A percentile compares a stretch with the other conserved stretches of the same genome.
phyloP scores from a whole-genome alignment of 2,113 vertebrate species.

The Gyps fulvus region DNA sequence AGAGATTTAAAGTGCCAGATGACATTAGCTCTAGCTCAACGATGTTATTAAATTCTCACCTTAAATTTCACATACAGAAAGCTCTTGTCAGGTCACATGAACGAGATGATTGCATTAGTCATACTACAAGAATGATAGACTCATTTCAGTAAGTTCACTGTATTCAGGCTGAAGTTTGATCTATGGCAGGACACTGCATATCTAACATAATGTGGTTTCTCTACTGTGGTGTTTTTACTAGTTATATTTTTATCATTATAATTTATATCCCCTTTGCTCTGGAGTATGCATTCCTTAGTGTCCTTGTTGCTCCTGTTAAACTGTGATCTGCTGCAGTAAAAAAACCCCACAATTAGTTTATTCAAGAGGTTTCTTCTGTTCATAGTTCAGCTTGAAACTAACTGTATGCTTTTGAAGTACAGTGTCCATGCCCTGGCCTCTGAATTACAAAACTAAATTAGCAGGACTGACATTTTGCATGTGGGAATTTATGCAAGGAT shows the following conservation, averaged over 20 bases:
- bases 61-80: conserved; percentile 58
- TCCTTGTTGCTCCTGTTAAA: not conserved
- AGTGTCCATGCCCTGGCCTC: not conserved
- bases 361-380: not conserved
- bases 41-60: conserved; percentile 57
- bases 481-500: conserved; percentile 30
- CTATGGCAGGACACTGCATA: not conserved
- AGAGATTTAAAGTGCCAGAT: conserved; percentile 57
- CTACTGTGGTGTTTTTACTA: not conserved
- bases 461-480: not conserved
- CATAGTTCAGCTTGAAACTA: not conserved
- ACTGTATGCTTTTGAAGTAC: not conserved
- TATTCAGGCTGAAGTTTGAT: conserved; percentile 26
- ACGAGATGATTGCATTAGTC: conserved; percentile 38
- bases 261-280: not conserved
- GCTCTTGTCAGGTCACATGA: conserved; percentile 53
- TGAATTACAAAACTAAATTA: conserved; percentile 5
- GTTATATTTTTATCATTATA: not conserved
- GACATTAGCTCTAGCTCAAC: conserved; percentile 58
- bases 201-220: not conserved
- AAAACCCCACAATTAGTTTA: not conserved
- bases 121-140: conserved; percentile 4
- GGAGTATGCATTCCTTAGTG: not conserved
- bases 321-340: not conserved
- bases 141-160: not conserved